Evolutionary conservation across 2,113 vertebrate species (phyloP), one percentile per base, ranked within the genome.

Genomic region (Paedocypris sp.): DNA sequence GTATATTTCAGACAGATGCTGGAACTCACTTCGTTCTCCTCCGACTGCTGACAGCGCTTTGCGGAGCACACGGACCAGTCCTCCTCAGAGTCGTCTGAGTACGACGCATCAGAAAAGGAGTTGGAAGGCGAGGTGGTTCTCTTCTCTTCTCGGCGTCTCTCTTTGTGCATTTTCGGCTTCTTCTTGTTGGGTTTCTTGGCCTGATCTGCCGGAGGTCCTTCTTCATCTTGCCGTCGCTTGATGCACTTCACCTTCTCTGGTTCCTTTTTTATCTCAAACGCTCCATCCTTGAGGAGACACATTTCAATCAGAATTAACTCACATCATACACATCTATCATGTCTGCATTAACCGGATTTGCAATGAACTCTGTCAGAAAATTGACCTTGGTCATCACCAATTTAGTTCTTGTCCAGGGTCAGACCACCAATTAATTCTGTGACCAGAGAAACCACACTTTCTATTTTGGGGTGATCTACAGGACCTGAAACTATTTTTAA

Each of bases 1-100:
- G n/a, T n/a, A n/a, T n/a, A n/a, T n/a, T n/a, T n/a, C n/a, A n/a
- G n/a, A n/a, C n/a, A n/a, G n/a, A 12, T 19, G 23, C 16, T n/a
- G 16, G 68, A 64, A 79, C 87, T 67, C 56, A 98, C 94, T 92
- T 98, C 91, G 16, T 97, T 92, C 18, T 91, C 95, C 83, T 94
- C 93, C 3, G 95, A 94, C 79, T 96, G 93, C 66, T 93, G 85
- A 72, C 95, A 99, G 63, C 80, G 90, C 5, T 80, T 86, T 32
- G 94, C 93, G 2, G 95, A 93, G 71, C 95, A 99, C 81, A 98
- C 74, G 22, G 92, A 93, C 67, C 88, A 89, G 57, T 99, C 95
- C 36, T 97, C 94, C 72, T 94, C 93, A 0, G 94, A 97, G 56
- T 93, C 94, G 43, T 90, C 89, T 0, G 91, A 93, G 36, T 80